Evolutionary conservation across 2,797 vertebrate species (phyloP), one percentile per base, ranked within the genome.

Genomic region (Chromobotia macracanthus): DNA sequence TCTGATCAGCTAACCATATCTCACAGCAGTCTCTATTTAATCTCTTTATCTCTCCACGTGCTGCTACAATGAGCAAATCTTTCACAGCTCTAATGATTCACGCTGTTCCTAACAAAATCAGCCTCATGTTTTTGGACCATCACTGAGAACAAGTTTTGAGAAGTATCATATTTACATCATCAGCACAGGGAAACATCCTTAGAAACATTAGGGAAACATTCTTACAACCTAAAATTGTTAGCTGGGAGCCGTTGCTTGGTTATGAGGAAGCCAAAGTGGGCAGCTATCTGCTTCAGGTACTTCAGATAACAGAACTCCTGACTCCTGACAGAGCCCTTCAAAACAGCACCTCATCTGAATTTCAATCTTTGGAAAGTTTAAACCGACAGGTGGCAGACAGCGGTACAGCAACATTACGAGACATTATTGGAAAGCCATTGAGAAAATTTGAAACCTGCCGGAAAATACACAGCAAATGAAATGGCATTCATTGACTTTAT

Each of bases 61-160:
- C 31, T 80, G 46, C 35, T 63, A 72, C 68, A 84, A 69, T 79
- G 51, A 71, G 65, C 44, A 38, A 64, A 41, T 65, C 28, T 61
- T 63, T 79, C 28, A 56, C 46, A 70, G 65, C 55, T 65, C 60
- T 83, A 60, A 71, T 58, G 25, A 80, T 74, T 77, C n/a, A 44
- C 55, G 64, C 71, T 4, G 69, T 72, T 79, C 28, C 72, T 70
- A 31, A 63, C 10, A 44, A 60, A 19, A 35, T 18, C 46, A 72
- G 7, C 35, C 35, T 35, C 21, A 35, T 35, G 31, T 35, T 35
- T 35, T 35, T 35, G 31, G 31, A 35, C 31, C 16, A 51, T 51
- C 16, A 51, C 19, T 56, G 2, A 10, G 51, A 5, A 50, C 15
- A 19, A 53, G n/a, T 21, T 21, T 21, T 9, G 53, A 21, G 53